Evolutionary conservation across 2,113 vertebrate species (phyloP), one percentile per base, ranked within the genome.

Genomic region (Glaucidium brasilianum): DNA sequence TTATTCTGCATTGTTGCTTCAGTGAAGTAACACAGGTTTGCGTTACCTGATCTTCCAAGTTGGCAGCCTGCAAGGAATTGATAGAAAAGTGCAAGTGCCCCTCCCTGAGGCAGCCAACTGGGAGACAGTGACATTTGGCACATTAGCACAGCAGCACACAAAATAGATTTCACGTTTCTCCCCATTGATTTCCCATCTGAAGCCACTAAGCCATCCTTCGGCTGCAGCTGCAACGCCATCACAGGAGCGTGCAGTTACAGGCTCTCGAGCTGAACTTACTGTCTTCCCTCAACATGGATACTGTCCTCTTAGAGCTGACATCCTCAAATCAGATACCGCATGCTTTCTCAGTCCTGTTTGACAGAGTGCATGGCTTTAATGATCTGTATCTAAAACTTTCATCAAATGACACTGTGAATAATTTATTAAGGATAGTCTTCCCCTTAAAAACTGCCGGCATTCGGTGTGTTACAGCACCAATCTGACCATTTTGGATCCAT

Each of bases 101-200:
- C 27, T 93, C 45, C 53, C 35, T n/a, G 20, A 66, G 74, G 88
- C 93, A 78, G 56, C 53, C 74, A 62, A 34, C 27, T 2, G 6
- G 22, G 37, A 88, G 74, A 94, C 29, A 77, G 68, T 66, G 85
- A 79, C 1, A 5, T 91, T 53, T 85, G 35, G 74, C 23, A 68
- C 16, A 56, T 85, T 52, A 91, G 32, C 30, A 56, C 74, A 68
- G 69, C 62, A 92, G 58, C 5, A 21, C 10, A 11, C 66, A 71
- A 35, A 96, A 92, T 39, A 25, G 62, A 76, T 92, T 96, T 86
- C n/a, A 59, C 39, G 32, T 88, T 89, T 94, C 67, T 92, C 12
- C 75, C 45, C 47, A 74, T 3, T 92, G 72, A 77, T 92, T 95
- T 88, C 35, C 49, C 56, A 58, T 85, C 58, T 92, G 83, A 94